Base-by-base conservation (phyloP, 2,888 invertebrate species). In the Elegia similella region DNA sequence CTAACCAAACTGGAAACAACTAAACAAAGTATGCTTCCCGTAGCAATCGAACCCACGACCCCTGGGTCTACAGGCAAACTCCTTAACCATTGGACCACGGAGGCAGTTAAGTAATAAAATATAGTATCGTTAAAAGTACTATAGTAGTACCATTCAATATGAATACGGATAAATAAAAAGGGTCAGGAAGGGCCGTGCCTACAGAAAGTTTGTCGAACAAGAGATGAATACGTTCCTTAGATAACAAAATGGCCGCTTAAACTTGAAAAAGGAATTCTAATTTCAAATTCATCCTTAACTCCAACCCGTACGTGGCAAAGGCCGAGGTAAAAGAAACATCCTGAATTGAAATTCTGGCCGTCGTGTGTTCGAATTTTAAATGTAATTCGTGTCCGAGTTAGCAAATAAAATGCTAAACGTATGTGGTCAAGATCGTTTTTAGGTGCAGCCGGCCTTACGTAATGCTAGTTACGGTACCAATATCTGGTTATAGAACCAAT, bases 321-420 rank as follows among this genome's bases (percentile, higher is more conserved):
- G 74, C 73, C 76, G 73, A 73, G 2, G 74, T 61, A 72, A 72
- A 12, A 78, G 84, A 84, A 83, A 82, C 83, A 81, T 70, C 67
- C 74, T 69, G 81, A 86, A 88, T 88, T 88, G 82, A 86, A 88
- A 88, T 88, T 89, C 84, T 77, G 72, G 63, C 70, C 73, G 74
- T 73, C 84, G 81, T 83, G 80, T 80, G 80, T 81, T 78, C 80
- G 76, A 79, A 79, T 70, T 75, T 71, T 69, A 73, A 80, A 82
- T 80, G 80, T 82, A 79, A 83, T 82, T 78, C 72, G 73, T 69
- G 69, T 68, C 72, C 69, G 68, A 75, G 78, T 82, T 86, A 80
- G 76, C 76, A 79, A 85, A 82, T 80, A 82, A 77, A 73, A 76
- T 72, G 69, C 70, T 70, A 73, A 82, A 81, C 78, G 73, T 75